Base-by-base conservation (phyloP, 2,888 invertebrate genomes). In the Spodoptera exigua region DNA sequence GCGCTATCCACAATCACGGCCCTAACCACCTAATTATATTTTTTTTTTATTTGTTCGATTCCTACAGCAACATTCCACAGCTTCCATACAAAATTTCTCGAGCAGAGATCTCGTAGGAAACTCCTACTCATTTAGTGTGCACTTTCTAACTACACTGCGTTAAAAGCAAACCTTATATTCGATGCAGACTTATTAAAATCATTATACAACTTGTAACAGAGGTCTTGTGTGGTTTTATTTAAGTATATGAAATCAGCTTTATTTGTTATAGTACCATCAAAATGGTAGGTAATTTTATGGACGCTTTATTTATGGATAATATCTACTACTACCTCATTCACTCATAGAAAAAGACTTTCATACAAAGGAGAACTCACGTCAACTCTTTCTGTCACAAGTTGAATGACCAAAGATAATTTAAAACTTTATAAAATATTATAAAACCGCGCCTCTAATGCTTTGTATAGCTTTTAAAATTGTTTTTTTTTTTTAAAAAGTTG, bases 381-480 rank as follows among this genome's bases (percentile, higher is more conserved):
- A 9, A 27, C 7, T 9, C 9, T 27, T 9, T 27, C 27, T 27
- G 27, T 27, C 9, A 27, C 27, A 27, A 27, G 27, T 27, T 27
- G 3, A 21, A 9, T 27, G 7, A 27, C 27, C 1, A 27, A 27
- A 27, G 27, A 27, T 1, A 27, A 36, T 35, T 60, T 66, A 60
- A 59, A 51, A 66, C 13, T 34, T 48, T 65, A 65, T 34, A 72
- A 71, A 66, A 70, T 39, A 41, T 62, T 54, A 40, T 37, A 66
- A 66, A 66, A 70, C 37, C 17, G 65, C 51, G 21, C 11, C 16
- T 13, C 41, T 41, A 56, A 39, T 17, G n/a, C n/a, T n/a, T 13
- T 57, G 1, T 9, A 39, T 17, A 48, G 62, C 68, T 34, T 62
- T 27, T 68, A 44, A 59, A 56, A 66, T 41, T 9, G 47, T 13